These are phyloP conservation scores for Lamproptera curius DNA, from an alignment of 2,888 invertebrate genomes.

Conservation along the genomic window DNA sequence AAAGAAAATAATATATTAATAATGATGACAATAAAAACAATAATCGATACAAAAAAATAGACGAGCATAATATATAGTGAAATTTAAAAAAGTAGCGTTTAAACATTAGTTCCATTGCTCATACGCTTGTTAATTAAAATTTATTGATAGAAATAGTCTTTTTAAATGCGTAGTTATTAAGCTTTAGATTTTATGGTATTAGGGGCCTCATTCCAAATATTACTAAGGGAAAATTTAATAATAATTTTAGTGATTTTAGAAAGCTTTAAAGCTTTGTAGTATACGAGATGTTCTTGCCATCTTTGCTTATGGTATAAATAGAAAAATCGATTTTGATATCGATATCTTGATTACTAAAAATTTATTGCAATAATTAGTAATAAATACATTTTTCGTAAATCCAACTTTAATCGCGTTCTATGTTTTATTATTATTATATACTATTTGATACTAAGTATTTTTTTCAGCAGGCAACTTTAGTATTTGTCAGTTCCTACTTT, in stretches of 20 bases:
- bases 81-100: background rate
- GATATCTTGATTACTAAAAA: too few species aligned
- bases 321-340: too few species aligned
- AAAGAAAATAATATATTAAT: too few species aligned
- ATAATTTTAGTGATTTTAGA: background rate
- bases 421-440: too few species aligned
- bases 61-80: too few species aligned
- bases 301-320: background rate
- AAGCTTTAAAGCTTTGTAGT: constrained; percentile 15
- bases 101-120: constrained; percentile 1
- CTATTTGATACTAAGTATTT: too few species aligned
- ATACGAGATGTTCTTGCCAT: constrained; percentile 25
- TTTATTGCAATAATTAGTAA: too few species aligned
- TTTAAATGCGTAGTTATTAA: background rate
- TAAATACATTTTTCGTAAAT: too few species aligned
- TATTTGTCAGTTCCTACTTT: background rate
- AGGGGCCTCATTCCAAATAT: constrained; percentile 5
- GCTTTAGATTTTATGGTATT: constrained; percentile 1
- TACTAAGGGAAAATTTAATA: constrained; percentile 4
- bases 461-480: background rate
- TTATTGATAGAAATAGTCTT: background rate
- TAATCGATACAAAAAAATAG: too few species aligned
- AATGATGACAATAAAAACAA: too few species aligned
- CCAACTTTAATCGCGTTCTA: too few species aligned
- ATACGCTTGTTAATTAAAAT: constrained; percentile 8